Evolutionary conservation across 1,140 invertebrate genomes (phyloP).

Genomic region (Carposina sasakii): DNA sequence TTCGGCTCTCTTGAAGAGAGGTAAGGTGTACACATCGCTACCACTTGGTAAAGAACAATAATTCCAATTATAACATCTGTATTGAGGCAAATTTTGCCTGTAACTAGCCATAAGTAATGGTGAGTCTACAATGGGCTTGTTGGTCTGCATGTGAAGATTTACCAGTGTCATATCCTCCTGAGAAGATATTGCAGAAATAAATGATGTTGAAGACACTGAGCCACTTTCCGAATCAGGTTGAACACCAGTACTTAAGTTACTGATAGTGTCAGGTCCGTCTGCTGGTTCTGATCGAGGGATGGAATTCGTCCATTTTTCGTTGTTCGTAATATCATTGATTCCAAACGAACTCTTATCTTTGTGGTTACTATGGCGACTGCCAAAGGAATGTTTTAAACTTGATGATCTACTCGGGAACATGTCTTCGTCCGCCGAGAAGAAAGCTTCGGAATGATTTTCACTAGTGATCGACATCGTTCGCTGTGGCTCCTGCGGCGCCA

Average conservation of each 20-base stretch:
- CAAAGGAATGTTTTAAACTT: conserved; percentile 76
- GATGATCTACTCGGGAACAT: conserved; percentile 78
- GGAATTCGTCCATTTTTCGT: conserved; percentile 57
- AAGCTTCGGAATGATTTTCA: conserved; percentile 91
- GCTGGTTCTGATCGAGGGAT: conserved; percentile 43
- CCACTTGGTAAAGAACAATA: conserved; percentile 79
- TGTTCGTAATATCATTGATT: conserved; percentile 50
- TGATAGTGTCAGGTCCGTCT: conserved; percentile 57
- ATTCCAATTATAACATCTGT: conserved; percentile 83
- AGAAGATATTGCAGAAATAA: conserved; percentile 93
- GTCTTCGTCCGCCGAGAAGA: conserved; percentile 93
- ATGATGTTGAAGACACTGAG: conserved; percentile 88
- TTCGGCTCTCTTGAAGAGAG: conserved; percentile 82
- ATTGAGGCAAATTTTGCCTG: conserved; percentile 92
- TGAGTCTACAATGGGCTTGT: conserved; percentile 94
- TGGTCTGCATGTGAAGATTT: conserved; percentile 95
- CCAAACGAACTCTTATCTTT: conserved; percentile 55
- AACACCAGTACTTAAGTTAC: conserved; percentile 56
- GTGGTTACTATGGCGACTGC: conserved; percentile 63
- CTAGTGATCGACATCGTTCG: conserved; percentile 89
- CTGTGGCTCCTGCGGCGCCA: conserved; percentile 76
- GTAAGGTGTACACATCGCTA: conserved; percentile 82
- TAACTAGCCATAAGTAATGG: conserved; percentile 96
- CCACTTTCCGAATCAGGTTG: conserved; percentile 75
- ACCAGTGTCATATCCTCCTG: conserved; percentile 94